Conservation (phyloP, 1,140 invertebrate species). For the Acromyrmex echinatior region DNA sequence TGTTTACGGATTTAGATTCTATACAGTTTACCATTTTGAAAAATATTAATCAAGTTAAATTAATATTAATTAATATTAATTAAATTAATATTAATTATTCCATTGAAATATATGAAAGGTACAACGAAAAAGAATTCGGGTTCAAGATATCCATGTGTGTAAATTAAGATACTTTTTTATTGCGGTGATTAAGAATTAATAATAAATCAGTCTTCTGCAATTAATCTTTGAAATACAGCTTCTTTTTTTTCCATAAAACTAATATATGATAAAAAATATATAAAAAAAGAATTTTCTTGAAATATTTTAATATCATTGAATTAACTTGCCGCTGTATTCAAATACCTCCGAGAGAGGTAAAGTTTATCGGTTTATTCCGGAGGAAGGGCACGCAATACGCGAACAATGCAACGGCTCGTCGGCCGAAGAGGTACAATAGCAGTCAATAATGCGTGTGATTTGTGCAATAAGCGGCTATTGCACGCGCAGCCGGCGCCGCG, state of each 20-base stretch:
- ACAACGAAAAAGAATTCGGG: too few relatives aligned
- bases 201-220: neutral
- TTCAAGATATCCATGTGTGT: too few relatives aligned
- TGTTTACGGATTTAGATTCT: too few relatives aligned
- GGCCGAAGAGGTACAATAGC: constrained; percentile 82
- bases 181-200: neutral
- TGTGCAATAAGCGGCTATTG: constrained; percentile 85
- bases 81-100: too few relatives aligned
- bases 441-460: constrained; percentile 86
- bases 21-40: too few relatives aligned
- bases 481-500: constrained; percentile 83
- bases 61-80: too few relatives aligned
- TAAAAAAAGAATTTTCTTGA: neutral
- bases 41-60: too few relatives aligned
- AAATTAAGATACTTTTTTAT: too few relatives aligned
- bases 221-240: neutral
- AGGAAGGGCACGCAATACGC: constrained; percentile 47
- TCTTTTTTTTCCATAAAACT: neutral
- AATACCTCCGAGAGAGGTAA: neutral
- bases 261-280: neutral
- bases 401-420: constrained; percentile 70
- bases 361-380: constrained; percentile 50
- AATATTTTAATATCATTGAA: neutral
- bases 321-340: neutral
- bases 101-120: too few relatives aligned